Percentiles rank a stretch among this genome's conserved stretches.
Conservation (phyloP, 2,888 invertebrate species). For the Cactoblastis cactorum region DNA sequence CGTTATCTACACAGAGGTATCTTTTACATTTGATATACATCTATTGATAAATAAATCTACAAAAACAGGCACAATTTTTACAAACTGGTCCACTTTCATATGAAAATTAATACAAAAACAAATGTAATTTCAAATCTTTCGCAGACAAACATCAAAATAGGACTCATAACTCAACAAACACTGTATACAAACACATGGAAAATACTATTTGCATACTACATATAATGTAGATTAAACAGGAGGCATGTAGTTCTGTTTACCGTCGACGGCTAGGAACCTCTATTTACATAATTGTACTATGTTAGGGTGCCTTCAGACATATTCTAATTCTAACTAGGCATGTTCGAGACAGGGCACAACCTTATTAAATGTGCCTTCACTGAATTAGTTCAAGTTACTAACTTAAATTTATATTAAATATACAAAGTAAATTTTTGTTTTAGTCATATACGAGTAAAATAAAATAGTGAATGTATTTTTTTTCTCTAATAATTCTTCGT, state of each 20-base stretch:
- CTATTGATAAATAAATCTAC: no score
- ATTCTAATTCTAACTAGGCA: neutral
- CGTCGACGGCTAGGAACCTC: constrained; percentile 2
- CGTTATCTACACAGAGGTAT: no score
- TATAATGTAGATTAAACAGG: constrained; percentile 10
- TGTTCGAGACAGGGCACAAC: neutral
- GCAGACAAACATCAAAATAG: constrained; percentile 2
- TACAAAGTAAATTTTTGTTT: no score
- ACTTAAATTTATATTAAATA: no score
- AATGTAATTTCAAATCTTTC: neutral
- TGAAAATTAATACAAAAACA: neutral
- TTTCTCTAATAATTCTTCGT: no score
- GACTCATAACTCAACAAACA: neutral
- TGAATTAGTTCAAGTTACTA: no score
- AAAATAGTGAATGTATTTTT: no score
- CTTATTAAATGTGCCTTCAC: no score
- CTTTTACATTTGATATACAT: no score
- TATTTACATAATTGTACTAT: constrained; percentile 12
- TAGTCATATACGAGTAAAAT: no score
- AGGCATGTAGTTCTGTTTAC: constrained; percentile 9
- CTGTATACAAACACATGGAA: neutral
- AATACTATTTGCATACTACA: constrained; percentile 9
- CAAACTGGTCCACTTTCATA: no score
- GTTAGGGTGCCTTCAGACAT: constrained; percentile 6
- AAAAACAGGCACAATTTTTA: no score